Conservation (phyloP, 2,797 vertebrate species). For the Nasua narica region DNA sequence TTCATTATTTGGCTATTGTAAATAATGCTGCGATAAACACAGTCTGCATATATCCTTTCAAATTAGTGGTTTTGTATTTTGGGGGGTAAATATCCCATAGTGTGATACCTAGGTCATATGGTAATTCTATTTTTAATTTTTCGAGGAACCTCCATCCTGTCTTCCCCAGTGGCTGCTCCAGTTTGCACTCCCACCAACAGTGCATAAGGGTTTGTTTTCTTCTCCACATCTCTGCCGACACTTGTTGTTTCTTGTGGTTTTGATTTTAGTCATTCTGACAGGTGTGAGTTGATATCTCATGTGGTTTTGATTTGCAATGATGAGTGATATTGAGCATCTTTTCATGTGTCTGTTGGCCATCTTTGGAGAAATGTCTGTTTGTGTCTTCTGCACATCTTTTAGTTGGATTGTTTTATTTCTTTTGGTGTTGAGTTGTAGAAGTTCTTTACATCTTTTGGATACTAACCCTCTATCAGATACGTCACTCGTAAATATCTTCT, state of each 20-base stretch:
- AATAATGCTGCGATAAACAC: background rate
- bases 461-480: background rate
- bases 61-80: background rate
- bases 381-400: background rate
- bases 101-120: background rate
- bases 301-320: background rate
- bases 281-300: background rate
- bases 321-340: background rate
- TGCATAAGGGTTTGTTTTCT: background rate
- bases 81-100: background rate
- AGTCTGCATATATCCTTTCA: background rate
- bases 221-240: background rate
- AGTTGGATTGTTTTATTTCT: background rate
- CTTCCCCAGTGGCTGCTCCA: background rate
- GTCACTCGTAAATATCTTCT: background rate
- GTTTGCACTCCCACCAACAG: background rate
- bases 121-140: background rate
- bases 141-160: background rate
- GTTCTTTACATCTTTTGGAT: background rate
- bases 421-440: background rate
- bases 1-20: background rate
- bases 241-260: background rate
- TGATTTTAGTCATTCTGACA: background rate
- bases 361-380: background rate
- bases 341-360: background rate